Percentiles rank a stretch among this genome's conserved stretches.
Evolutionary conservation across 2,797 vertebrate species (phyloP).

Genomic region (Cossypha heuglini): DNA sequence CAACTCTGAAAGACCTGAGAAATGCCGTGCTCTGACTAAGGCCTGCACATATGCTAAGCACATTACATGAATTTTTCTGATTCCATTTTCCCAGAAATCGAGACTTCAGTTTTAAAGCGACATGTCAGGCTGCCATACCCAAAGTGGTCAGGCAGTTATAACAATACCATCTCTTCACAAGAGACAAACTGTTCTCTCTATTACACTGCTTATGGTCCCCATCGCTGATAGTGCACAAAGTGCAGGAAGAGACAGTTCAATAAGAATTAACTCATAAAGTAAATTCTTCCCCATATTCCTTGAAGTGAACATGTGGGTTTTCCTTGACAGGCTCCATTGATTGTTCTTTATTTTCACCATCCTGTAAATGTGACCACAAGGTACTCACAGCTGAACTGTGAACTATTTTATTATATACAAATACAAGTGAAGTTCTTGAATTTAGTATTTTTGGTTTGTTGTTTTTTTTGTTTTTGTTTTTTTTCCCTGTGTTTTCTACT

Average conservation of each 20-base stretch:
- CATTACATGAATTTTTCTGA: background rate
- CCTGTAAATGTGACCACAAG: background rate
- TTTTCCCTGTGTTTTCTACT: background rate
- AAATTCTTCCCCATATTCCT: background rate
- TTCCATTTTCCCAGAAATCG: background rate
- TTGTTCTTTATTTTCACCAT: background rate
- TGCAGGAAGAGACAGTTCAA: background rate
- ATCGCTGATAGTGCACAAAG: background rate
- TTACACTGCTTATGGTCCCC: background rate
- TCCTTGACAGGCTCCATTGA: background rate
- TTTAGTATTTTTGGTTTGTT: background rate
- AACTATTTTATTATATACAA: background rate
- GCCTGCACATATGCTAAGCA: background rate
- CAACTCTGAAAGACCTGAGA: background rate
- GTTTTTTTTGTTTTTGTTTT: background rate
- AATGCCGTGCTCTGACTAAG: background rate
- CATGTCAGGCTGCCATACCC: background rate
- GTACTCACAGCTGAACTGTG: background rate
- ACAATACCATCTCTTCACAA: background rate
- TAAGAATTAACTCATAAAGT: background rate
- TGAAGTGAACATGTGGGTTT: background rate
- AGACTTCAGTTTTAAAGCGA: background rate
- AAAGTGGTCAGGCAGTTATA: background rate
- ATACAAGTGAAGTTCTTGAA: background rate
- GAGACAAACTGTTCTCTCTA: background rate